phyloP scores from a whole-genome alignment of 64 coral and sea anemone species.

The Montipora capricornis region DNA sequence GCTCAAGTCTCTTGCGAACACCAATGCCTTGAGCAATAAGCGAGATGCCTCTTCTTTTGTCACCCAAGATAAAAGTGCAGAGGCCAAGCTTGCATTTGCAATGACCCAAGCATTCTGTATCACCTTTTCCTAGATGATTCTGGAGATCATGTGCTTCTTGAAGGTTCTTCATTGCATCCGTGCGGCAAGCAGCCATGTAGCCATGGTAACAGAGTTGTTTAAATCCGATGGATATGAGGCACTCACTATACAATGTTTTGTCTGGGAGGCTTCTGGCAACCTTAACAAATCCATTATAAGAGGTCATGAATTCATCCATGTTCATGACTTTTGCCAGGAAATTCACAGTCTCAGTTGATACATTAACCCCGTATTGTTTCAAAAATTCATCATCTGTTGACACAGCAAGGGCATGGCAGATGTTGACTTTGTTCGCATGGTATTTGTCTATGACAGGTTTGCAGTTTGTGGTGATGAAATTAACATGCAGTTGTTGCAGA shows the following conservation, averaged over 20 bases:
- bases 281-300: conserved; percentile 38
- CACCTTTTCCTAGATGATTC: background rate
- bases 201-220: conserved; percentile 79
- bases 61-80: conserved; percentile 39
- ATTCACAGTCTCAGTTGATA: conserved; percentile 78
- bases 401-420: conserved; percentile 58
- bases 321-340: conserved; percentile 80
- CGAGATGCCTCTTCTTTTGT: conserved; percentile 57
- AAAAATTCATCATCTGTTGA: conserved; percentile 7
- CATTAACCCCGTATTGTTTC: conserved; percentile 25
- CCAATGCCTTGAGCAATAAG: conserved; percentile 69
- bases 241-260: conserved; percentile 66
- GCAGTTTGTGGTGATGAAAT: conserved; percentile 40
- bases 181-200: conserved; percentile 6
- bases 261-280: conserved; percentile 16
- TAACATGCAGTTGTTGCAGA: conserved; percentile 17
- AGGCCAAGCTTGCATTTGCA: conserved; percentile 83
- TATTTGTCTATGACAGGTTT: conserved; percentile 31
- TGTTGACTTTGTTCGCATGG: conserved; percentile 59
- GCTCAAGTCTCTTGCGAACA: conserved; percentile 52
- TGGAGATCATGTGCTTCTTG: conserved; percentile 60
- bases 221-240: conserved; percentile 80
- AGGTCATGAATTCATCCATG: conserved; percentile 65
- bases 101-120: conserved; percentile 56
- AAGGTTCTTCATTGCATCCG: conserved; percentile 32